Evolutionary conservation across 2,113 vertebrate species (phyloP).

Genomic region (Odobenus rosmarus): DNA sequence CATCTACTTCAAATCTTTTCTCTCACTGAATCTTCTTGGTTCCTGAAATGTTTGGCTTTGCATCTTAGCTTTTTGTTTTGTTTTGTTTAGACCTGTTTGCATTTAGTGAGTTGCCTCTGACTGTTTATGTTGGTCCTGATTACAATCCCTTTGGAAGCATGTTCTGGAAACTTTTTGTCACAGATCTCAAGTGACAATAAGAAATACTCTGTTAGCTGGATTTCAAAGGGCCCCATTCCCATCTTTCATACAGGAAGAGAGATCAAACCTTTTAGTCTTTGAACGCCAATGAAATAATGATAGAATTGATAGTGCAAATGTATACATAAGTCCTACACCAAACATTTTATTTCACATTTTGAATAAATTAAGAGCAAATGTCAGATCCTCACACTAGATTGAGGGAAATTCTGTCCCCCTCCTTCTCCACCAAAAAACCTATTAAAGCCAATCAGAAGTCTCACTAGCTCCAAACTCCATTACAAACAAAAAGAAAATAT

Average conservation of each 20-base stretch:
- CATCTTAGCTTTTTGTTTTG: not conserved
- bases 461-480: not conserved
- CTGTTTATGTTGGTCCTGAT: conserved; percentile 2
- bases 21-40: not conserved
- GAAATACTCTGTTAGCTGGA: not conserved
- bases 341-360: not conserved
- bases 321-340: not conserved
- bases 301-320: not conserved
- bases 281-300: not conserved
- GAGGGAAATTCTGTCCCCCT: not conserved
- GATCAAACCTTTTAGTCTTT: not conserved
- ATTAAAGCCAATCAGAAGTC: not conserved
- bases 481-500: conserved; percentile 18
- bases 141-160: not conserved
- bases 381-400: not conserved
- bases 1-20: not conserved
- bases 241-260: not conserved
- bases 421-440: rapidly evolving
- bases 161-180: not conserved
- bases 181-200: conserved; percentile 6
- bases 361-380: not conserved
- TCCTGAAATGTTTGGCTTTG: conserved; percentile 32
- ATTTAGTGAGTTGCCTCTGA: not conserved
- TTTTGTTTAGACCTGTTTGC: not conserved
- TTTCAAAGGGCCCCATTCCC: not conserved